phyloP scores from a whole-genome alignment of 1,140 invertebrate species.

The Habropoda laboriosa region DNA sequence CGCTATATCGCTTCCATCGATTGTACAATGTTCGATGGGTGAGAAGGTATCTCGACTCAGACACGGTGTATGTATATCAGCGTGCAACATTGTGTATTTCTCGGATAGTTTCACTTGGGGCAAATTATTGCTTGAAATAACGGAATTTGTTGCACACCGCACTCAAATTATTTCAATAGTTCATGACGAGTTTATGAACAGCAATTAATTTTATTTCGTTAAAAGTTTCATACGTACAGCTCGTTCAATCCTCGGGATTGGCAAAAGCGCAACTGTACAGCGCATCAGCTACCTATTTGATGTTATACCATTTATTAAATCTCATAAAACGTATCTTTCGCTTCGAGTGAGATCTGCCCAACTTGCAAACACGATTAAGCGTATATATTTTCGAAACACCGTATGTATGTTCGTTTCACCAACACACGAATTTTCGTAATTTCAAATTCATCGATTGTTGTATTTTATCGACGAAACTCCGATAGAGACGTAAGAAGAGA shows the following conservation, averaged over 20 bases:
- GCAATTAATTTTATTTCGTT: neutral
- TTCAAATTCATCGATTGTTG: neutral
- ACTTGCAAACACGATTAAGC: too few relatives aligned
- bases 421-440: neutral
- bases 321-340: neutral
- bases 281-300: neutral
- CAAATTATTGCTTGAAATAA: neutral
- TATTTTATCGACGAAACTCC: neutral
- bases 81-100: neutral
- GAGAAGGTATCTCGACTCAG: neutral
- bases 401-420: too few relatives aligned
- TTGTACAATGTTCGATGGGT: too few relatives aligned
- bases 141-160: neutral
- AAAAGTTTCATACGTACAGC: neutral
- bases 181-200: neutral
- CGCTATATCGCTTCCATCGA: too few relatives aligned
- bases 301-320: neutral
- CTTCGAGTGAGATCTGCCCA: too few relatives aligned
- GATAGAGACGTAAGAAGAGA: too few relatives aligned
- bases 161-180: conserved; percentile 4
- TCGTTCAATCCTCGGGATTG: neutral
- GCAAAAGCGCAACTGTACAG: neutral
- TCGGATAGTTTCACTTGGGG: too few relatives aligned
- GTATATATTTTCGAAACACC: too few relatives aligned
- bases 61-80: neutral